These are phyloP conservation scores for Acholoe squamosa DNA, from an alignment of 2,888 invertebrate genomes.

Conservation along the genomic window DNA sequence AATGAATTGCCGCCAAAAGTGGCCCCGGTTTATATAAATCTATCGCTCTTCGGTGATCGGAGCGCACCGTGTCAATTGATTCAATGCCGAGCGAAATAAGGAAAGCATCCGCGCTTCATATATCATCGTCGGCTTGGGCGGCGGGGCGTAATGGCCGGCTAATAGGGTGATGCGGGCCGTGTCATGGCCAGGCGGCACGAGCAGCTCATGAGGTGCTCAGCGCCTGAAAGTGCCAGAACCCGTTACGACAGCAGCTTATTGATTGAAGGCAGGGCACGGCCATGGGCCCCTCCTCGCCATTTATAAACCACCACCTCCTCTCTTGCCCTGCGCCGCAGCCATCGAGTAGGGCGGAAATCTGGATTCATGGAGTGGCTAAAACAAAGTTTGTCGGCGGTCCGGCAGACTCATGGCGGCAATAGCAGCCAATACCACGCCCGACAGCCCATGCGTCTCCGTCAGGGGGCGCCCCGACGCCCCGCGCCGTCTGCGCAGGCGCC, in stretches of 20 bases:
- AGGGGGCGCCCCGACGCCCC: conserved; percentile 30
- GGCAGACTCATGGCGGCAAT: conserved; percentile 53
- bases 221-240: conserved; percentile 29
- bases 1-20: conserved; percentile 62
- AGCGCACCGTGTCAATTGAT: conserved; percentile 56
- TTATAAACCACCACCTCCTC: conserved; percentile 43
- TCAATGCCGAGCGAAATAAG: conserved; percentile 60
- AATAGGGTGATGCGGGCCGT: conserved; percentile 46
- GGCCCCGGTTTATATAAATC: conserved; percentile 61
- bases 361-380: conserved; percentile 55
- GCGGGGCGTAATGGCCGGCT: conserved; percentile 50
- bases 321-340: background rate
- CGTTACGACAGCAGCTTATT: conserved; percentile 58
- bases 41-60: conserved; percentile 57
- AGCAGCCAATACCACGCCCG: conserved; percentile 56
- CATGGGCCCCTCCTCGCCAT: conserved; percentile 1
- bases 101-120: conserved; percentile 49
- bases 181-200: conserved; percentile 2
- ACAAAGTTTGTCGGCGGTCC: conserved; percentile 50
- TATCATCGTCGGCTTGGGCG: background rate
- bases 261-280: conserved; percentile 51
- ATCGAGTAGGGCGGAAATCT: conserved; percentile 19
- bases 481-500: conserved; percentile 35
- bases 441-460: conserved; percentile 60
- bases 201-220: background rate